Evolutionary conservation across 2,113 vertebrate species (phyloP), one percentile per base, ranked within the genome.

Genomic region (Indicator indicator): DNA sequence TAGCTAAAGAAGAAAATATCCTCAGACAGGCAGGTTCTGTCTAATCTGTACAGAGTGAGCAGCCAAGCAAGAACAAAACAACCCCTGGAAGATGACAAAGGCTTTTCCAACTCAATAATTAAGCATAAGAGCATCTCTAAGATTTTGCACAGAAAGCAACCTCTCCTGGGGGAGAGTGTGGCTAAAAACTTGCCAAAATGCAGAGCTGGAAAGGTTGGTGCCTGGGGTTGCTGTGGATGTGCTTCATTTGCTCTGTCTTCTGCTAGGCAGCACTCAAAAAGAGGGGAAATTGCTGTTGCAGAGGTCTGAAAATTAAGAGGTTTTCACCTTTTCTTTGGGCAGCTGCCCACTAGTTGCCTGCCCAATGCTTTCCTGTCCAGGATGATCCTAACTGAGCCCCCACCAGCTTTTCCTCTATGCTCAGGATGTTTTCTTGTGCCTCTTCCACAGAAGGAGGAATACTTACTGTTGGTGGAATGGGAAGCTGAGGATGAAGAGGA

Each of bases 1-100:
- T 58, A 58, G 59, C 63, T 94, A 72, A 90, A 62, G 90, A 88
- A 80, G 80, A 91, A 94, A 91, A 92, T 67, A 83, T 56, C 69
- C 84, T 94, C 79, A 72, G 71, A 95, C 91, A 89, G 85, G 88
- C 81, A 32, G 21, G 92, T 86, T 92, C 90, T 94, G 89, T 84
- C 91, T 95, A 86, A 94, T 95, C 93, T 95, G 77, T 42, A 70
- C 74, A 56, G 89, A 3, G 89, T 20, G 74, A 95, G 95, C 84
- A 86, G 86, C 90, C 91, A 95, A 86, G 93, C 95, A 93, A 95
- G 59, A 94, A 86, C 76, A 77, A 94, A 96, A 81, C 88, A 84
- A 82, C 89, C 82, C 65, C 86, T 84, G 89, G 77, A 94, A 90
- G 94, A 96, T 96, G 93, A 96, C 82, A 95, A 87, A 93, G 80